These are phyloP conservation scores for Melinopterus prodromus DNA, from an alignment of 2,888 invertebrate species.

Conservation along the genomic window DNA sequence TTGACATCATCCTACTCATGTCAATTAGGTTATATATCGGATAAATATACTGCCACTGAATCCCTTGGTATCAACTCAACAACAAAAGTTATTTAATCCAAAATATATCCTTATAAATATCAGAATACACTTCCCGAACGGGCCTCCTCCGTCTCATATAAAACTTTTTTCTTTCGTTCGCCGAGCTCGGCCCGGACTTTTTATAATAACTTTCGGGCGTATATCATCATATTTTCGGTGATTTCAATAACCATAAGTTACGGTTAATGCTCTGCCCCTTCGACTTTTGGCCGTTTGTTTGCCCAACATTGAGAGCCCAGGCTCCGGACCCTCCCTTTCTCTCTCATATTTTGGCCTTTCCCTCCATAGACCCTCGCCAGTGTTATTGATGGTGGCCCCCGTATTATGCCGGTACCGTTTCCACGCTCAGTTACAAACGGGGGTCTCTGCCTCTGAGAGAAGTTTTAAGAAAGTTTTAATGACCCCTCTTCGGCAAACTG, in stretches of 20 bases:
- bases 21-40: not conserved
- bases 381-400: constrained; percentile 19
- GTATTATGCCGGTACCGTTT: not conserved
- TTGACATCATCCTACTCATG: not conserved
- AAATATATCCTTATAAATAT: not conserved
- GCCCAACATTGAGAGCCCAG: not conserved
- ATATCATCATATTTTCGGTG: constrained; percentile 29
- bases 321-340: not conserved
- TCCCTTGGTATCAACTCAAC: not conserved
- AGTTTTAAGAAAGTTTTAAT: constrained; percentile 4
- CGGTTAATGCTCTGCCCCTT: constrained; percentile 27
- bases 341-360: constrained; percentile 12
- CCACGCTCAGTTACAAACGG: not conserved
- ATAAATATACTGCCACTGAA: not conserved
- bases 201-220: constrained; percentile 29
- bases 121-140: not conserved
- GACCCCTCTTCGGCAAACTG: not conserved
- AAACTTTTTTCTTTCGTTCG: not conserved
- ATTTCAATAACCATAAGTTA: constrained; percentile 35
- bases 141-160: not conserved
- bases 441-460: not conserved
- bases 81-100: not conserved
- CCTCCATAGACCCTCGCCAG: not conserved
- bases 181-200: not conserved
- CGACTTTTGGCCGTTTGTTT: constrained; percentile 25